Evolutionary conservation across 2,113 vertebrate genomes (phyloP), one percentile per base, ranked within the genome.

Genomic region (Cricetomys ansorgei): DNA sequence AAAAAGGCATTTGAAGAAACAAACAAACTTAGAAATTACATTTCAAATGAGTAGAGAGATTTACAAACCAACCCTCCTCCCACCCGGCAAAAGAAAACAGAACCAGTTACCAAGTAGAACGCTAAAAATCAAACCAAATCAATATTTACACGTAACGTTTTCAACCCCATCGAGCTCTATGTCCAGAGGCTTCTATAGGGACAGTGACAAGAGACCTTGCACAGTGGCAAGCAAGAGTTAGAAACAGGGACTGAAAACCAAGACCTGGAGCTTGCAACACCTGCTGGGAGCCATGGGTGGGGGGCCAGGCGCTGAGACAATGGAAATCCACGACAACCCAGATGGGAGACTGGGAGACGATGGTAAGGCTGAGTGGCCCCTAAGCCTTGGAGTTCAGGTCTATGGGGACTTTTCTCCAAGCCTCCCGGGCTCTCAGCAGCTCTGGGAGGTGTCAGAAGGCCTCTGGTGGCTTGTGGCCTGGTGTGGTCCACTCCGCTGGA

Each of bases 1-100:
- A 95, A 91, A 91, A 97, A 96, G 93, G 93, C 97, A 97, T 96
- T 95, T 94, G 95, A 96, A 90, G 79, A 92, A 97, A 97, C 96
- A 98, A 98, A 97, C 96, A 98, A 98, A 97, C 67, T 97, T 96
- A 98, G 97, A 98, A 99, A 98, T 96, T 95, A 98, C 98, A 98
- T 98, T 98, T 98, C 96, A 96, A 98, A 98, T 98, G 90, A 98
- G 97, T 96, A 98, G 97, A 97, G 96, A 97, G 94, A 97, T 97
- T 98, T 98, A 96, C 96, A 97, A 95, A 97, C 95, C 96, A 97
- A 96, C 1, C 89, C 89, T 92, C 95, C 94, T 94, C 57, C 92
- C 96, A 98, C 98, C 95, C 98, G 98, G 95, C 77, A 21, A 97
- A 97, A 62, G 88, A 48, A 94, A 96, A 98, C 70, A 97, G 83